Evolutionary conservation across 2,888 invertebrate species (phyloP).

Genomic region (Spialia ferax): DNA sequence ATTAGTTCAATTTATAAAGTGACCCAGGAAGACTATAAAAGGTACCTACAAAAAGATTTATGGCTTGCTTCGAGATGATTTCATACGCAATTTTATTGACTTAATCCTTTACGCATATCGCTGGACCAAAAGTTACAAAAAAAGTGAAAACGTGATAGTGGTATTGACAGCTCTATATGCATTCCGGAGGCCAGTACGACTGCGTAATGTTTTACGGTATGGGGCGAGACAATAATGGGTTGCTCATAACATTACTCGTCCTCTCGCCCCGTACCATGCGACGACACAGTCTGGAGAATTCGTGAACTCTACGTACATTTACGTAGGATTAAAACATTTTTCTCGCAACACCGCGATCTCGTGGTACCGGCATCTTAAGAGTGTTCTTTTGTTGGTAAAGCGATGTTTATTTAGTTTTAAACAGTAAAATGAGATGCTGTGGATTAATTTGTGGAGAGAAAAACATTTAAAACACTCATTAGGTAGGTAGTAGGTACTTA

Average conservation of each 20-base stretch:
- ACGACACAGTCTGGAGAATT: conserved; percentile 60
- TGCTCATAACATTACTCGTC: conserved; percentile 87
- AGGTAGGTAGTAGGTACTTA: no score
- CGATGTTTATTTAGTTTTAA: conserved; percentile 69
- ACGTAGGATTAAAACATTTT: conserved; percentile 37
- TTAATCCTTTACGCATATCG: no score
- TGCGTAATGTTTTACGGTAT: conserved; percentile 87
- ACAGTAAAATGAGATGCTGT: conserved; percentile 66
- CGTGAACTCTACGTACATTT: conserved; percentile 50
- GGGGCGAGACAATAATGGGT: conserved; percentile 87
- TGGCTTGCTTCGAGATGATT: conserved; percentile 43
- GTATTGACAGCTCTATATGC: conserved; percentile 73
- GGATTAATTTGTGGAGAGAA: conserved; percentile 58
- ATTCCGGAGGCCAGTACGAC: conserved; percentile 73
- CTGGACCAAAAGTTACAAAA: no score
- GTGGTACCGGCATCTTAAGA: conserved; percentile 68
- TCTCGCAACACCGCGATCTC: conserved; percentile 44
- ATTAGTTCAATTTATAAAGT: conserved; percentile 73
- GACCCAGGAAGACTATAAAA: conserved; percentile 75
- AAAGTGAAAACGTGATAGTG: conserved; percentile 39
- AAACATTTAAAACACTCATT: conserved; percentile 54
- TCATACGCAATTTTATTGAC: conserved; percentile 8
- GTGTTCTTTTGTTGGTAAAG: conserved; percentile 60
- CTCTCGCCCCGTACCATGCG: conserved; percentile 73
- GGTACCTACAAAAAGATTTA: conserved; percentile 56